phyloP scores from a whole-genome alignment of 2,113 vertebrate species.

The Canis aureus region DNA sequence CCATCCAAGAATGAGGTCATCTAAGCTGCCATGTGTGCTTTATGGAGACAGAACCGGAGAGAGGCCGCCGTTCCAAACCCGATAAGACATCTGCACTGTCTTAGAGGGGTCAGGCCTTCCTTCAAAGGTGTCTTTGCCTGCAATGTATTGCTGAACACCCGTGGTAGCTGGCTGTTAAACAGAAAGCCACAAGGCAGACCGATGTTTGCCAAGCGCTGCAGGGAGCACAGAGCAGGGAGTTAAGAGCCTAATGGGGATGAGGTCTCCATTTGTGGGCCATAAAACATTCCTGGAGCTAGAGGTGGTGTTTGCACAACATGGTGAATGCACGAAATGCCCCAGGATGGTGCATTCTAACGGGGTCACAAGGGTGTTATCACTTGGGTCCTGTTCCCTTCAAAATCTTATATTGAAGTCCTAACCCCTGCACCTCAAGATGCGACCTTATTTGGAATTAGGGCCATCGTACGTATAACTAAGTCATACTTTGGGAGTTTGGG shows the following conservation, averaged over 20 bases:
- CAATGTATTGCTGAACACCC: rapidly evolving
- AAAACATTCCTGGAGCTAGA: neutral
- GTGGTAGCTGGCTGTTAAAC: rapidly evolving
- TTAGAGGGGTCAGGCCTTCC: neutral
- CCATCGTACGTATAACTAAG: neutral
- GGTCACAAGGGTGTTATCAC: neutral
- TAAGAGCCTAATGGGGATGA: too few species aligned
- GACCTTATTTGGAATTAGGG: neutral
- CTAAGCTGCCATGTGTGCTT: neutral
- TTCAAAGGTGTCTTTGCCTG: neutral
- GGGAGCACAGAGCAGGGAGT: rapidly evolving
- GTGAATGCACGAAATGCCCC: rapidly evolving
- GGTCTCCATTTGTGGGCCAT: neutral
- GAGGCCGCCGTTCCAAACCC: rapidly evolving
- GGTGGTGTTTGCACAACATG: neutral
- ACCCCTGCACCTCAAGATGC: neutral
- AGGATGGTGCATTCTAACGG: neutral
- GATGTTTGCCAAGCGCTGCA: neutral
- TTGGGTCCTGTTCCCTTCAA: neutral
- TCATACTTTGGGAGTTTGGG: too few species aligned
- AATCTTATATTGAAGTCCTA: neutral
- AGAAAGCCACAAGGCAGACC: neutral
- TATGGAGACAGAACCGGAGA: neutral
- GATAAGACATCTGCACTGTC: neutral
- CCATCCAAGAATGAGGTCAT: neutral